Evolutionary conservation across 2,113 vertebrate species (phyloP).

Genomic region (Todiramphus saurophagus): DNA sequence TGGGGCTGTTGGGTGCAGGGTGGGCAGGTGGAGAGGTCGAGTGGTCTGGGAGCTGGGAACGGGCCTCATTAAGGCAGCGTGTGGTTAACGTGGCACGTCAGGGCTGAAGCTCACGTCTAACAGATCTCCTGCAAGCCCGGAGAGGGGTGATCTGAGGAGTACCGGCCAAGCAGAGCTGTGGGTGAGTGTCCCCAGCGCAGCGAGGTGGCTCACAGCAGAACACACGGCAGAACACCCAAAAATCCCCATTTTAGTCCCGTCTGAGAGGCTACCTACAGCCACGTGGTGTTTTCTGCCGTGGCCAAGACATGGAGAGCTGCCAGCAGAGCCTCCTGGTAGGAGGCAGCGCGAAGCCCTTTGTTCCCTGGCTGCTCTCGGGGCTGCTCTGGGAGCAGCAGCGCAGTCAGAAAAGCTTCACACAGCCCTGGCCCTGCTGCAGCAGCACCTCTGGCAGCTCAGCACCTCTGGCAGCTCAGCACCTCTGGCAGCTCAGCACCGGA

Average conservation of each 20-base stretch:
- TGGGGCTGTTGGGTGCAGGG: neutral
- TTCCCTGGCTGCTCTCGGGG: neutral
- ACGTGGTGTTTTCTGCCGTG: fast-evolving
- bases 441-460: neutral
- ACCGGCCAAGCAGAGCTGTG: neutral
- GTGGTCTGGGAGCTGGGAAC: fast-evolving
- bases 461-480: neutral
- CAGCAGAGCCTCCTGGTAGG: neutral
- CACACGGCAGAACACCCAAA: neutral
- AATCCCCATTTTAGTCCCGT: neutral
- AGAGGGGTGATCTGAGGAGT: neutral
- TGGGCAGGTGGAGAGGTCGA: neutral
- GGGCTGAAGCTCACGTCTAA: neutral
- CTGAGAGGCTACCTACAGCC: neutral
- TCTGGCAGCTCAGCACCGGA: neutral
- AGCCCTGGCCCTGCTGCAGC: neutral
- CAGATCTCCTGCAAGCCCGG: neutral
- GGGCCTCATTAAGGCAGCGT: fast-evolving
- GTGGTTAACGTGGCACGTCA: fast-evolving
- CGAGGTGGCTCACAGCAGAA: neutral
- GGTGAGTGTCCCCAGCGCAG: neutral
- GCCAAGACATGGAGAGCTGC: neutral
- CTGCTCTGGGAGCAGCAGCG: neutral
- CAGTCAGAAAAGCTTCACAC: neutral
- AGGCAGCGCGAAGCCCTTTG: neutral